phyloP scores from a whole-genome alignment of 2,797 vertebrate species.

The Notolabrus celidotus region DNA sequence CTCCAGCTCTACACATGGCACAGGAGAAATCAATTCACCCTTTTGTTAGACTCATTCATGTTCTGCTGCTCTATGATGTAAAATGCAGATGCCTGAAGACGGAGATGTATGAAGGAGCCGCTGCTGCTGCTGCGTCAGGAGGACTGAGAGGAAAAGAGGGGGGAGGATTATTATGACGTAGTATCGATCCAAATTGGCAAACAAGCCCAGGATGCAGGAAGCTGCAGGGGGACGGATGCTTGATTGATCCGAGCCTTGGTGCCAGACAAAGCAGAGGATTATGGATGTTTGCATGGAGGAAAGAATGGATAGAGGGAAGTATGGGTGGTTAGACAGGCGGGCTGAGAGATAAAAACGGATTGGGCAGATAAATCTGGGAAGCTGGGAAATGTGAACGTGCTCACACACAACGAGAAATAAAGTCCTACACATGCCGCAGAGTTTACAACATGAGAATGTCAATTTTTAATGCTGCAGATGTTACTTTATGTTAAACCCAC shows the following conservation, averaged over 20 bases:
- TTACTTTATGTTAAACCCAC: slow-evolving; percentile 39
- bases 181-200: slow-evolving; percentile 64
- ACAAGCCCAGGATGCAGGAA: slow-evolving; percentile 48
- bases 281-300: slow-evolving; percentile 41
- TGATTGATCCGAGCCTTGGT: slow-evolving; percentile 38
- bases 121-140: slow-evolving; percentile 29
- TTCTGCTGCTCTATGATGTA: slow-evolving; percentile 15
- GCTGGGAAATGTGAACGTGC: slow-evolving; percentile 6
- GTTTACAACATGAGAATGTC: slow-evolving; percentile 29
- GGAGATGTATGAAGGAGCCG: slow-evolving; percentile 36
- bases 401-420: slow-evolving; percentile 2
- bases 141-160: slow-evolving; percentile 5
- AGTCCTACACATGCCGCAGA: slow-evolving; percentile 10
- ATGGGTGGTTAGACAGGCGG: slow-evolving; percentile 25
- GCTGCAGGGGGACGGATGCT: slow-evolving; percentile 52
- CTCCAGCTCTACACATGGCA: slow-evolving; percentile 6
- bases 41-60: slow-evolving; percentile 42
- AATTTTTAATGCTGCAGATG: slow-evolving; percentile 23
- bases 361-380: slow-evolving; percentile 14
- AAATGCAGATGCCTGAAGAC: slow-evolving; percentile 49
- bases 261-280: slow-evolving; percentile 54
- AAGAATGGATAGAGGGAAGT: slow-evolving; percentile 18
- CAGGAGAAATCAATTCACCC: slow-evolving; percentile 50
- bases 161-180: slow-evolving; percentile 50
- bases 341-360: slow-evolving; percentile 35